Conservation (phyloP, 1,140 invertebrate species). For the Zaprionus lachaisei region DNA sequence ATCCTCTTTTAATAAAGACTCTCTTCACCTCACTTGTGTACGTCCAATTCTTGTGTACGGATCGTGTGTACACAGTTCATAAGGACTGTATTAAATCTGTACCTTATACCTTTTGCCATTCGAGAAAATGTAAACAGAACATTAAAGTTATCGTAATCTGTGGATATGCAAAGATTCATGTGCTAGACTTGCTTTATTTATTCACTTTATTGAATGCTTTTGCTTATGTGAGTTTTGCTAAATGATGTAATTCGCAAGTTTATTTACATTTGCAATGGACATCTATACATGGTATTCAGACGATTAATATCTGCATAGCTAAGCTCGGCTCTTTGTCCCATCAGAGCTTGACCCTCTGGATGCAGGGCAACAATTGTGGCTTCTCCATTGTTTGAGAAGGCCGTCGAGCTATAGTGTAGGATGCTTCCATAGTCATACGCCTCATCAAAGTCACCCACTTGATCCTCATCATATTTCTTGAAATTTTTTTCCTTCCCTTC, state of each 20-base stretch:
- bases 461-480: constrained; percentile 85
- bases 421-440: constrained; percentile 88
- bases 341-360: constrained; percentile 49
- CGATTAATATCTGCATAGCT: constrained; percentile 86
- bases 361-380: constrained; percentile 87
- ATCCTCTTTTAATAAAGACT: too few species aligned
- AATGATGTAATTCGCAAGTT: not conserved
- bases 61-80: too few species aligned
- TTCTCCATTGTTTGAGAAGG: constrained; percentile 90
- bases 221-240: too few species aligned
- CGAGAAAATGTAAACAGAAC: too few species aligned
- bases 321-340: constrained; percentile 86
- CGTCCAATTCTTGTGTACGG: too few species aligned
- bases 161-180: too few species aligned
- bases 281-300: constrained; percentile 86
- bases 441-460: constrained; percentile 84
- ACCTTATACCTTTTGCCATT: too few species aligned
- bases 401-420: constrained; percentile 89
- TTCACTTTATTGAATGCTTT: too few species aligned
- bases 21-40: too few species aligned
- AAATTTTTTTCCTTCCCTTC: constrained; percentile 86
- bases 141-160: too few species aligned
- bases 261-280: constrained; percentile 52
- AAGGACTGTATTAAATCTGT: too few species aligned
- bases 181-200: too few species aligned